Conservation (phyloP, 2,113 vertebrate genomes). For the Oenanthe melanoleuca region DNA sequence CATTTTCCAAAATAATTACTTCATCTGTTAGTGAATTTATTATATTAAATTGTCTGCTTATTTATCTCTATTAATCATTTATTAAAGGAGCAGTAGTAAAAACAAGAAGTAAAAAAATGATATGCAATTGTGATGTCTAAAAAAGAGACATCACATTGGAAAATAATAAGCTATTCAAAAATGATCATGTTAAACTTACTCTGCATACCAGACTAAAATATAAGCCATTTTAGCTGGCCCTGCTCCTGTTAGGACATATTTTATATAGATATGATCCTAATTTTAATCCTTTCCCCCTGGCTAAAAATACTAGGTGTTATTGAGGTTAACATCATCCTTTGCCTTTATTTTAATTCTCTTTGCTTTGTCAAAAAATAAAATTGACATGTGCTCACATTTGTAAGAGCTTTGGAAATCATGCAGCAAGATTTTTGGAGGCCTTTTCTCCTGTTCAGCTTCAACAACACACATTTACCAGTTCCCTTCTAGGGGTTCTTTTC, state of each 20-base stretch:
- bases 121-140: not conserved
- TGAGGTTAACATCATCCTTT: slow-evolving; percentile 7
- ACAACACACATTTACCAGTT: not conserved
- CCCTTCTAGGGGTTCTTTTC: not conserved
- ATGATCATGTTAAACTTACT: not conserved
- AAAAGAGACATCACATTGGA: not conserved
- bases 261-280: slow-evolving; percentile 39
- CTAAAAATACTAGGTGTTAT: slow-evolving; percentile 25
- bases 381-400: not conserved
- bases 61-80: not conserved
- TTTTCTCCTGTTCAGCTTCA: not conserved
- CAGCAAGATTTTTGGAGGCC: not conserved
- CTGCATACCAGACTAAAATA: slow-evolving; percentile 33
- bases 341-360: slow-evolving; percentile 32
- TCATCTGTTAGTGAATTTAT: not conserved
- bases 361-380: not conserved
- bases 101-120: not conserved
- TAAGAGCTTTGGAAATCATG: not conserved
- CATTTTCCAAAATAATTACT: slow-evolving; percentile 4
- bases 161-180: not conserved
- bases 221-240: slow-evolving; percentile 17
- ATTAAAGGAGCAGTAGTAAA: not conserved
- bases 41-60: not conserved
- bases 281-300: not conserved
- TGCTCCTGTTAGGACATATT: slow-evolving; percentile 44